A percentile compares a stretch with the other conserved stretches of the same genome.
phyloP scores from a whole-genome alignment of 2,888 invertebrate species.

The Cylloceria caligata region DNA sequence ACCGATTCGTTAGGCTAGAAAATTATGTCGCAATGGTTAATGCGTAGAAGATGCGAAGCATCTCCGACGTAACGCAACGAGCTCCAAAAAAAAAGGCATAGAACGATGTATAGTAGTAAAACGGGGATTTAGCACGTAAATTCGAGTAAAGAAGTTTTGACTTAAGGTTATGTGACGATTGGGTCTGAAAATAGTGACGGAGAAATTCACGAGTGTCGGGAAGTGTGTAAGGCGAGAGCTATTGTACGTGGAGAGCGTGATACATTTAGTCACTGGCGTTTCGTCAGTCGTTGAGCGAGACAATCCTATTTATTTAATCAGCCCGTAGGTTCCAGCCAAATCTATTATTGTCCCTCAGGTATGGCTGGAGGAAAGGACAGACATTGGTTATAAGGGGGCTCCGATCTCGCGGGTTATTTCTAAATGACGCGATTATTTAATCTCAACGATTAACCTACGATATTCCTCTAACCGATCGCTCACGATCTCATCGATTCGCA shows the following conservation, averaged over 20 bases:
- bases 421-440: conserved; percentile 5
- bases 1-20: not conserved
- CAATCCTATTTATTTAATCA: conserved; percentile 84
- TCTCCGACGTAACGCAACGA: not conserved
- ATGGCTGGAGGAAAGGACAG: conserved; percentile 82
- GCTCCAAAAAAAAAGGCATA: not conserved
- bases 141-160: conserved; percentile 41
- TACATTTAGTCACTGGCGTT: conserved; percentile 74
- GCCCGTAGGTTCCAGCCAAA: conserved; percentile 85
- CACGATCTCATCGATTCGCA: conserved; percentile 55
- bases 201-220: conserved; percentile 55
- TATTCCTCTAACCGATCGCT: conserved; percentile 12
- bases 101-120: not conserved
- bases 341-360: conserved; percentile 84
- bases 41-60: conserved; percentile 5
- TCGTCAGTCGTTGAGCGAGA: conserved; percentile 76
- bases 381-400: conserved; percentile 54
- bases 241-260: conserved; percentile 69
- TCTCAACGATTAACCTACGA: conserved; percentile 1
- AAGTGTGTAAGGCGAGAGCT: conserved; percentile 58
- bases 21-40: conserved; percentile 20
- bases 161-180: conserved; percentile 73
- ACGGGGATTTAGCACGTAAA: not conserved
- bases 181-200: conserved; percentile 64
- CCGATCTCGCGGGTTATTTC: conserved; percentile 49